Evolutionary conservation across 64 coral and sea anemone species (phyloP), one percentile per base, ranked within the genome.

Genomic region (Acropora yongei): DNA sequence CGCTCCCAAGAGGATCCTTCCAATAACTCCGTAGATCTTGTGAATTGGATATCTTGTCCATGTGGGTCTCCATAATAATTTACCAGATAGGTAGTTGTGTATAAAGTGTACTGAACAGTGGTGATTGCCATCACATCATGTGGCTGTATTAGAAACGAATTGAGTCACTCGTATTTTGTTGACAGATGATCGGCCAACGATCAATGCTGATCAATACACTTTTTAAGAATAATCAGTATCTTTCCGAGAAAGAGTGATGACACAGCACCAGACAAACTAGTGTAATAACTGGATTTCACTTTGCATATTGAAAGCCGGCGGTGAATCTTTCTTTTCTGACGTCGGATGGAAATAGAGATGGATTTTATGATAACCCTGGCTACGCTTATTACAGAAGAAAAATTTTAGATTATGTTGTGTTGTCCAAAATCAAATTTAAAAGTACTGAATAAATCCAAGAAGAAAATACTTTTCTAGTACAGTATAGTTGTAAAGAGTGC

Each of bases 31-130:
- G 30, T 30, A 30, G 30, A 30, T 30, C 30, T 30, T 30, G 30
- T 30, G 30, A 30, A 30, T 30, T 0, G 60, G 16, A 0, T 65
- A 65, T 10, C 60, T 88, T 71, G 85, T 55, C 75, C 74, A 69
- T 51, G 67, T 88, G 47, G 85, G 85, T 74, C 85, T 88, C 18
- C 67, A 30, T 30, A 30, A 72, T 74, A 72, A 87, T 74, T 46
- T 68, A 67, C 85, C 68, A 49, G 84, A 87, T 0, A 87, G 49
- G 49, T 87, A 66, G 66, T 44, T 88, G 71, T 88, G 85, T 88
- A 20, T 88, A 51, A 44, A 76, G 85, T 88, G 85, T 88, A 51
- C 74, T 1, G 71, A 88, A 20, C 45, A 88, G 85, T 88, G 58
- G 85, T 88, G 60, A 65, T 10, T 16, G 16, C 8, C 1, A 16